phyloP scores from a whole-genome alignment of 1,140 invertebrate genomes.

The Calosoma granatense region DNA sequence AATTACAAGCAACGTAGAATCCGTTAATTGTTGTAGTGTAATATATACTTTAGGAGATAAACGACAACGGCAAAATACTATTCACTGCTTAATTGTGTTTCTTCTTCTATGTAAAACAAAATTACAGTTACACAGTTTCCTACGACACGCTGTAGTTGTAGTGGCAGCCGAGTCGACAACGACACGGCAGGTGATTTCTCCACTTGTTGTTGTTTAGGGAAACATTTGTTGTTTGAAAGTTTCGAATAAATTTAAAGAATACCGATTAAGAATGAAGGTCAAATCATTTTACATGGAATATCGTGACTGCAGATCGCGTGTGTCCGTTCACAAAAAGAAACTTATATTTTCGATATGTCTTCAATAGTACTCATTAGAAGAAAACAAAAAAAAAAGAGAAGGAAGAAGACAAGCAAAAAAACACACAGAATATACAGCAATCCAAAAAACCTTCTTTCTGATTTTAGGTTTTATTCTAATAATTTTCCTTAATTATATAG shows the following conservation, averaged over 20 bases:
- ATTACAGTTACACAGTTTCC: no score
- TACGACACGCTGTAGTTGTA: no score
- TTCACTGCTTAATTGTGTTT: no score
- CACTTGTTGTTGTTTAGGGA: no score
- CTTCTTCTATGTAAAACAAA: no score
- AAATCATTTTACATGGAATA: neutral
- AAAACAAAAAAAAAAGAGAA: neutral
- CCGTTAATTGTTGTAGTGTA: no score
- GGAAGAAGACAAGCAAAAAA: neutral
- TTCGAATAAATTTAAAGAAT: neutral
- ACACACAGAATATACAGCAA: neutral
- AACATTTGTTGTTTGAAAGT: conserved; percentile 1
- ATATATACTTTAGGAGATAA: no score
- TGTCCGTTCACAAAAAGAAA: neutral
- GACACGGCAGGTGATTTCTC: no score
- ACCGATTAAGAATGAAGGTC: conserved; percentile 2
- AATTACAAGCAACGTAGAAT: neutral
- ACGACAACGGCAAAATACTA: no score
- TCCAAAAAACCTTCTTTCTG: neutral
- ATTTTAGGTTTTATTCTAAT: neutral
- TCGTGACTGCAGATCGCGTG: neutral
- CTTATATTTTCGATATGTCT: conserved; percentile 2
- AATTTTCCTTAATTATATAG: neutral
- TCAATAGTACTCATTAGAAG: conserved; percentile 7
- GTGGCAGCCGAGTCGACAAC: no score